These are phyloP conservation scores for Catajapyx aquilonaris DNA, from an alignment of 1,140 invertebrate genomes.

Conservation along the genomic window DNA sequence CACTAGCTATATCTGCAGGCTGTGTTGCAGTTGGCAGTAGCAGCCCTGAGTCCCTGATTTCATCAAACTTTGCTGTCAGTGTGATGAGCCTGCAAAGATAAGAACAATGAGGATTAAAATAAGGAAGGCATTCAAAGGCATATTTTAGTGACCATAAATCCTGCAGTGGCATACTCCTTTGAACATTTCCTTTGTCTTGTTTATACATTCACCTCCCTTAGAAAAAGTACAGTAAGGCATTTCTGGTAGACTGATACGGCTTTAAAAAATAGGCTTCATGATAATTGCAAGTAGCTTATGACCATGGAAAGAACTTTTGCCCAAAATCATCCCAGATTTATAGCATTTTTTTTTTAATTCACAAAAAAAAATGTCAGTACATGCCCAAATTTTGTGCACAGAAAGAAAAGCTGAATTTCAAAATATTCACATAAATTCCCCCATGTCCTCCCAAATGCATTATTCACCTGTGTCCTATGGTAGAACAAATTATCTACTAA, in stretches of 20 bases:
- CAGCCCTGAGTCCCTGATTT: slow-evolving; percentile 53
- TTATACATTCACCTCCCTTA: not conserved
- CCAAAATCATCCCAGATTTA: too few species aligned
- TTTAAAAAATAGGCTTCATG: not conserved
- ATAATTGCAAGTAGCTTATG: too few species aligned
- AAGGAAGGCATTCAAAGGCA: not conserved
- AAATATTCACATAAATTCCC: too few species aligned
- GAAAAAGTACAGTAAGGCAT: not conserved
- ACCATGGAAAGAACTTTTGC: too few species aligned
- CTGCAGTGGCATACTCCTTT: not conserved
- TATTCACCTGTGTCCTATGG: too few species aligned
- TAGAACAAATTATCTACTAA: too few species aligned
- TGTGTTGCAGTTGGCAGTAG: slow-evolving; percentile 58
- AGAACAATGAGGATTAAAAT: slow-evolving; percentile 3
- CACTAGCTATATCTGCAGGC: too few species aligned
- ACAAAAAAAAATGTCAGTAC: too few species aligned
- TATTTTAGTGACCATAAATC: not conserved
- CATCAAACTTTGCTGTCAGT: slow-evolving; percentile 68
- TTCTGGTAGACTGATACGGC: not conserved
- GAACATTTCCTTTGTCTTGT: not conserved
- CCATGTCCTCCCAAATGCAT: too few species aligned
- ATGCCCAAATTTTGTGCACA: too few species aligned
- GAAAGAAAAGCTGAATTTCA: too few species aligned
- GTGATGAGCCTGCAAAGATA: slow-evolving; percentile 30
- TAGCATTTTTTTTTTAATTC: too few species aligned